A percentile compares a stretch with the other conserved stretches of the same genome.
phyloP scores from a whole-genome alignment of 2,888 invertebrate genomes.

The Rosalia funebris region DNA sequence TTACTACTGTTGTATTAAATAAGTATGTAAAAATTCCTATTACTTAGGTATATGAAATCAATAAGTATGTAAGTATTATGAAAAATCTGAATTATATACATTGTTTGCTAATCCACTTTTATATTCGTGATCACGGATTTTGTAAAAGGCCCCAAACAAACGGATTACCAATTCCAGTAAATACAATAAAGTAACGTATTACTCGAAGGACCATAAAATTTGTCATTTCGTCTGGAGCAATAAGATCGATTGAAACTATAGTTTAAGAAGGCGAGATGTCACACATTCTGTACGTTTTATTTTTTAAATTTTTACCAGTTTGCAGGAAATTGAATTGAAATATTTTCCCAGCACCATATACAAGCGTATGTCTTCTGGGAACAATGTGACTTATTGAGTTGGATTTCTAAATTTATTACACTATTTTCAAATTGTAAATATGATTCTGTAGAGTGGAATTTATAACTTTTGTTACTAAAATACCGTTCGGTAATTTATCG shows the following conservation, averaged over 20 bases:
- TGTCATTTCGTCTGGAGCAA: constrained; percentile 17
- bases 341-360: constrained; percentile 30
- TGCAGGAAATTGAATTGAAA: constrained; percentile 41
- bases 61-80: no score
- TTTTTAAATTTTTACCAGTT: constrained; percentile 33
- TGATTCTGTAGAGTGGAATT: constrained; percentile 34
- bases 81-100: no score
- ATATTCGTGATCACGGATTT: constrained; percentile 6
- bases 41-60: no score
- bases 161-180: neutral
- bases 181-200: constrained; percentile 16
- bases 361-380: constrained; percentile 39
- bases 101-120: neutral
- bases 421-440: constrained; percentile 46
- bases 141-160: neutral
- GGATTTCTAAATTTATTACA: constrained; percentile 43
- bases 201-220: constrained; percentile 17
- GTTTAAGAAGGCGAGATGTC: constrained; percentile 26
- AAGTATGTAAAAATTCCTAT: no score
- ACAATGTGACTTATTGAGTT: constrained; percentile 39
- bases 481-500: constrained; percentile 16
- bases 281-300: constrained; percentile 31
- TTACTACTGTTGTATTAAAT: no score
- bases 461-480: constrained; percentile 25
- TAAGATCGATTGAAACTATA: constrained; percentile 23